Conservation (phyloP, 2,113 vertebrate species). For the Scomber colias region DNA sequence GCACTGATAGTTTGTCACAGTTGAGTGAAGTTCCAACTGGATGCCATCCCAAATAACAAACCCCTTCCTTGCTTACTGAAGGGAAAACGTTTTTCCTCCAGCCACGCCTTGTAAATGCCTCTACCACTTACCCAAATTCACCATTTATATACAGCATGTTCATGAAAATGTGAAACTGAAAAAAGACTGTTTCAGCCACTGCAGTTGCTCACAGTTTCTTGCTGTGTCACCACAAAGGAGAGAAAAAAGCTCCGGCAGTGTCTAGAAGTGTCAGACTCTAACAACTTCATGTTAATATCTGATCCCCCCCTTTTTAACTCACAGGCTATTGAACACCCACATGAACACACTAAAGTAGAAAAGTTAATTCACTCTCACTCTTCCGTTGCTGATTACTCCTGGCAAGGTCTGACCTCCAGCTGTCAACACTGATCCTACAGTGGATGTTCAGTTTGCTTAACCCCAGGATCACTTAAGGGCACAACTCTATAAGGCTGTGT, state of each 20-base stretch:
- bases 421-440: conserved; percentile 52
- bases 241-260: conserved; percentile 3
- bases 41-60: background rate
- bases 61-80: background rate
- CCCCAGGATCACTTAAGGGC: conserved; percentile 58
- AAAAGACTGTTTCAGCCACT: background rate
- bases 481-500: conserved; percentile 25
- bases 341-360: conserved; percentile 24
- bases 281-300: conserved; percentile 24
- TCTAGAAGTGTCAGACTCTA: conserved; percentile 21
- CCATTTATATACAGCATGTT: background rate
- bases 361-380: conserved; percentile 40
- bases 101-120: background rate
- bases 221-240: background rate
- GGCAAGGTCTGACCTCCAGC: conserved; percentile 65
- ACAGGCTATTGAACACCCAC: conserved; percentile 10
- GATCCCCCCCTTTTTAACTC: background rate
- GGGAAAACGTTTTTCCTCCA: background rate
- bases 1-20: background rate
- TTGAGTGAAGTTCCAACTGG: background rate
- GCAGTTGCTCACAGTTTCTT: background rate
- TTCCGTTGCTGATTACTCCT: conserved; percentile 52
- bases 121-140: background rate
- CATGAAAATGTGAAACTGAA: background rate
- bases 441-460: conserved; percentile 59